Evolutionary conservation across 2,888 invertebrate genomes (phyloP).

Genomic region (Eulithis prunata): DNA sequence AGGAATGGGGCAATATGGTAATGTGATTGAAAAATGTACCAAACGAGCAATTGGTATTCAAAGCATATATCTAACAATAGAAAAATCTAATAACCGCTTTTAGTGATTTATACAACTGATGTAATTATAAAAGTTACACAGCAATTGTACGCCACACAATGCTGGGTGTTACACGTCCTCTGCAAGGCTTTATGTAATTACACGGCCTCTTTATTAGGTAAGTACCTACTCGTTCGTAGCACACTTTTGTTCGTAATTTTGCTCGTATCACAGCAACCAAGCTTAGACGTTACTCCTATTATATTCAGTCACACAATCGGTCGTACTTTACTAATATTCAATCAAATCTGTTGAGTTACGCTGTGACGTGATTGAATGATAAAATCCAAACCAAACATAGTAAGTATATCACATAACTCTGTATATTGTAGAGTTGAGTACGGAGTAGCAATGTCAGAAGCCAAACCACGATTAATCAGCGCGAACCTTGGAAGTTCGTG

Average conservation of each 20-base stretch:
- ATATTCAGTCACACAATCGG: too few relatives aligned
- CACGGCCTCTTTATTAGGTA: conserved; percentile 46
- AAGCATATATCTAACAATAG: conserved; percentile 5
- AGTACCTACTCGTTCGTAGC: conserved; percentile 30
- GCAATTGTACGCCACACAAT: conserved; percentile 23
- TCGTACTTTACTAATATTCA: too few relatives aligned
- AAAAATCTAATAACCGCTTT: conserved; percentile 21
- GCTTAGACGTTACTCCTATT: too few relatives aligned
- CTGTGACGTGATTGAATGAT: background rate
- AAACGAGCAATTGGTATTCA: background rate
- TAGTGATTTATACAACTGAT: conserved; percentile 29
- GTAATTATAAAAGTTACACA: conserved; percentile 32
- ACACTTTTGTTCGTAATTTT: background rate
- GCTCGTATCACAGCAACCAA: too few relatives aligned
- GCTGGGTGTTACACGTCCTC: conserved; percentile 31
- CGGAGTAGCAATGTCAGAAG: conserved; percentile 43
- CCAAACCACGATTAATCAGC: conserved; percentile 69
- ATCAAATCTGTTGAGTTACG: too few relatives aligned
- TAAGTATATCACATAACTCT: conserved; percentile 38
- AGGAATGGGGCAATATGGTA: conserved; percentile 32
- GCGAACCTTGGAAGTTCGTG: conserved; percentile 62
- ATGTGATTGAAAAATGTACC: conserved; percentile 46
- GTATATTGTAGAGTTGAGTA: conserved; percentile 2
- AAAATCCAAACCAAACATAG: background rate
- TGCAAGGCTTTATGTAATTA: conserved; percentile 50